Evolutionary conservation across 2,888 invertebrate genomes (phyloP), one percentile per base, ranked within the genome.

Genomic region (Alsophila aescularia): DNA sequence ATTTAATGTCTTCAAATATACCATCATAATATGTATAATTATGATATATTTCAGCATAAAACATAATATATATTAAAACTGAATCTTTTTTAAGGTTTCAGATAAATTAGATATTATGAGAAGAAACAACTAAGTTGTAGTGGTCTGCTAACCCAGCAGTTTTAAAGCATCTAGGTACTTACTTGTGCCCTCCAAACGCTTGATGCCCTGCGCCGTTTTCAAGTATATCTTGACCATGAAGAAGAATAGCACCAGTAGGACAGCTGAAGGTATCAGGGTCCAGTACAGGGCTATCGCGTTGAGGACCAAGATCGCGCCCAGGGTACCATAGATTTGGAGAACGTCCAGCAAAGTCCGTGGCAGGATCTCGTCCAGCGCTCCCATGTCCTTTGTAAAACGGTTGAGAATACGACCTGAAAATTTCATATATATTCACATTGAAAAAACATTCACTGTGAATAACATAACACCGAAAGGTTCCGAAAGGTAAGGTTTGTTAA

Each of bases 381-480:
- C 96, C 77, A 97, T 94, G 79, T 98, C 98, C 78, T 97, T 97
- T 2, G 97, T 95, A 73, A 98, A 97, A 45, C 97, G 81, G 64
- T 93, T 93, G 37, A 98, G 89, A 60, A 98, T 96, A 47, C 96
- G 92, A 29, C 96, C 96, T 91, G 67, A 34, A 49, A 34, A n/a
- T n/a, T n/a, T n/a, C n/a, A n/a, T n/a, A n/a, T n/a, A n/a, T n/a
- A n/a, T n/a, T n/a, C n/a, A n/a, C n/a, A n/a, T n/a, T n/a, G n/a
- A n/a, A n/a, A n/a, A n/a, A n/a, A n/a, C n/a, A n/a, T n/a, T n/a
- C n/a, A n/a, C n/a, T n/a, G n/a, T n/a, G n/a, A n/a, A n/a, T n/a
- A n/a, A n/a, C n/a, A n/a, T n/a, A n/a, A n/a, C n/a, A n/a, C n/a
- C n/a, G n/a, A n/a, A n/a, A n/a, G n/a, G n/a, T n/a, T n/a, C n/a